A percentile compares a stretch with the other conserved stretches of the same genome.
Conservation (phyloP, 1,140 invertebrate genomes). For the Calycopis cecrops region DNA sequence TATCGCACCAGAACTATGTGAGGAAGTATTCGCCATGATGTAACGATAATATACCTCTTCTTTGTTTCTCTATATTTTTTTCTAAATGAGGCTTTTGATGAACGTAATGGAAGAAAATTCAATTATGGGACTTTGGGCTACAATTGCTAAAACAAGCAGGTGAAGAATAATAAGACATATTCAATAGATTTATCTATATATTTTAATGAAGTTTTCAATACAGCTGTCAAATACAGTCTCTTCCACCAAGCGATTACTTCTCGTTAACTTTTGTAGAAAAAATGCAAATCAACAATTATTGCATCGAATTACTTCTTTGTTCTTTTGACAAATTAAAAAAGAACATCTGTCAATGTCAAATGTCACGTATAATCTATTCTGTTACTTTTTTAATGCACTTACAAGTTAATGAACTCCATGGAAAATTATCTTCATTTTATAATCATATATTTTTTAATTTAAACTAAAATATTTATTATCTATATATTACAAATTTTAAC, state of each 20-base stretch:
- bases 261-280: constrained; percentile 47
- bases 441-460: constrained; percentile 70
- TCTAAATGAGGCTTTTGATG: no score
- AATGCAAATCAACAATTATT: constrained; percentile 53
- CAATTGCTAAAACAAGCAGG: background rate
- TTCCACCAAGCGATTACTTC: constrained; percentile 38
- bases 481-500: constrained; percentile 73
- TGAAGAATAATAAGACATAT: constrained; percentile 10
- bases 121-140: background rate
- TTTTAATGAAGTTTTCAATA: constrained; percentile 73
- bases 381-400: constrained; percentile 48
- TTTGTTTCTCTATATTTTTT: no score
- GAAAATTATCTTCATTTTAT: constrained; percentile 73
- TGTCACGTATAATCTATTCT: constrained; percentile 28
- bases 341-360: constrained; percentile 13
- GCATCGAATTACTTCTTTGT: constrained; percentile 41
- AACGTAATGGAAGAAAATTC: no score
- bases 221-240: constrained; percentile 67
- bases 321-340: constrained; percentile 16
- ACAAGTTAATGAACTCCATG: constrained; percentile 69
- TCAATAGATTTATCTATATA: constrained; percentile 75
- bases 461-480: constrained; percentile 72
- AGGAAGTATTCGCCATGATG: no score
- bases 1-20: no score
- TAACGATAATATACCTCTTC: no score